Evolutionary conservation across 2,888 invertebrate genomes (phyloP).

Genomic region (Cantharis rustica): DNA sequence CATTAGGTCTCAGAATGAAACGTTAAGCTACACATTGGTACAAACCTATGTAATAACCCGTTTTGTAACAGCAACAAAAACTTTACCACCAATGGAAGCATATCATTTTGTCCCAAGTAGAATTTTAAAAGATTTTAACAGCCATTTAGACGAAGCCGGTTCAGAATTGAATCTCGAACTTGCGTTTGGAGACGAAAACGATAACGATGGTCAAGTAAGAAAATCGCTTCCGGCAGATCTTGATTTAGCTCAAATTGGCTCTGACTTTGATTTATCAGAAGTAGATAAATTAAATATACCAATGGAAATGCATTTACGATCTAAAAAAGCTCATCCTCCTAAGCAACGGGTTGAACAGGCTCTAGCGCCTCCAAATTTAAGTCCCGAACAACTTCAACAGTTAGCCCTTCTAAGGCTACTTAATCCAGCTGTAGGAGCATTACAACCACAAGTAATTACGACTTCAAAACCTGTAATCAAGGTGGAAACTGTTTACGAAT

Average conservation of each 20-base stretch:
- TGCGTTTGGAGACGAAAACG: slow-evolving; percentile 82
- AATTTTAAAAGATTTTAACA: slow-evolving; percentile 86
- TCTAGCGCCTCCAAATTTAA: slow-evolving; percentile 59
- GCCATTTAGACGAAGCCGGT: slow-evolving; percentile 85
- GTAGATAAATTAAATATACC: slow-evolving; percentile 67
- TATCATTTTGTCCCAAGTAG: slow-evolving; percentile 87
- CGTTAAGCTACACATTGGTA: slow-evolving; percentile 78
- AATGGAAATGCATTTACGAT: slow-evolving; percentile 59
- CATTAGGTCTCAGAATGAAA: slow-evolving; percentile 73
- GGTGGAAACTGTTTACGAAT: slow-evolving; percentile 80
- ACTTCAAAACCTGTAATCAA: slow-evolving; percentile 78
- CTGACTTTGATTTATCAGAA: slow-evolving; percentile 72
- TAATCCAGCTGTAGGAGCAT: slow-evolving; percentile 65
- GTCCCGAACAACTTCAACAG: slow-evolving; percentile 76
- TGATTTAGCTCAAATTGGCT: slow-evolving; percentile 74
- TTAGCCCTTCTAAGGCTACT: slow-evolving; percentile 73
- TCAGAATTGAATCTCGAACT: slow-evolving; percentile 84
- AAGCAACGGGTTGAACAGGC: slow-evolving; percentile 42
- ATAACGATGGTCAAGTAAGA: slow-evolving; percentile 59
- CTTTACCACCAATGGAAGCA: slow-evolving; percentile 83
- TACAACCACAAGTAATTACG: slow-evolving; percentile 72
- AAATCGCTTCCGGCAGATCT: slow-evolving; percentile 66
- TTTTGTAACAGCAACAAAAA: slow-evolving; percentile 88
- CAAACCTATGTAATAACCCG: slow-evolving; percentile 89
- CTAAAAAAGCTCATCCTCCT: slow-evolving; percentile 54